Conservation (phyloP, 2,888 invertebrate genomes). For the Athalia rosae region DNA sequence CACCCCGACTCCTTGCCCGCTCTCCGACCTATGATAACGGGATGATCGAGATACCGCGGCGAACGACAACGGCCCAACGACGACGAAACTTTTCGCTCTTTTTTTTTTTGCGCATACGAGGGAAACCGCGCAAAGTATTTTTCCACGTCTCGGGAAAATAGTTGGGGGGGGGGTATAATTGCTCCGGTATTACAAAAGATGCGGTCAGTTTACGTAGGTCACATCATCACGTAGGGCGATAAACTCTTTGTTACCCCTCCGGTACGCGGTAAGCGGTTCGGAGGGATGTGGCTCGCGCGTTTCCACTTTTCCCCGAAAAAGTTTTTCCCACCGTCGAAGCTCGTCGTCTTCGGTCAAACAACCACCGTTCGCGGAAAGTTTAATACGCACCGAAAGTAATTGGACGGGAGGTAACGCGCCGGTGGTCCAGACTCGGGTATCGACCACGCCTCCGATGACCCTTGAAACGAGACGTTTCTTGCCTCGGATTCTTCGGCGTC, state of each 20-base stretch:
- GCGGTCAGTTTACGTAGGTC: too few species aligned
- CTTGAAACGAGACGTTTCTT: slow-evolving; percentile 41
- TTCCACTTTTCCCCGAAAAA: slow-evolving; percentile 35
- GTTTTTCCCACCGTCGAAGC: background rate
- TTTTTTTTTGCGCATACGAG: too few species aligned
- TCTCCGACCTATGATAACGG: background rate
- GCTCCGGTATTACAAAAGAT: too few species aligned
- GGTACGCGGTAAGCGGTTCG: slow-evolving; percentile 1
- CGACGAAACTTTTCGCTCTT: too few species aligned
- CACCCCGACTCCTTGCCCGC: background rate
- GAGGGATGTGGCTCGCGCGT: background rate
- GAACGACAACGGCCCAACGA: background rate
- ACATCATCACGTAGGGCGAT: slow-evolving; percentile 16
- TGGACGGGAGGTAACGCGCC: slow-evolving; percentile 20
- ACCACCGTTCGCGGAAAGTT: slow-evolving; percentile 34
- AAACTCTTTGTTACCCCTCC: background rate
- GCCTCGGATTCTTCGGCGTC: background rate
- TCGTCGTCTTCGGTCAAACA: slow-evolving; percentile 2
- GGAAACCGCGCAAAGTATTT: too few species aligned
- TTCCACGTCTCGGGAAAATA: too few species aligned
- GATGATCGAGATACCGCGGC: background rate
- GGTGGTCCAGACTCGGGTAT: background rate
- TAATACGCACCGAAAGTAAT: slow-evolving; percentile 40
- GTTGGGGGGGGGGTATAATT: too few species aligned
- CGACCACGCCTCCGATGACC: slow-evolving; percentile 38